Percentiles rank a stretch among this genome's conserved stretches.
phyloP scores from a whole-genome alignment of 2,113 vertebrate genomes.

The Coptodon bakossiorum region DNA sequence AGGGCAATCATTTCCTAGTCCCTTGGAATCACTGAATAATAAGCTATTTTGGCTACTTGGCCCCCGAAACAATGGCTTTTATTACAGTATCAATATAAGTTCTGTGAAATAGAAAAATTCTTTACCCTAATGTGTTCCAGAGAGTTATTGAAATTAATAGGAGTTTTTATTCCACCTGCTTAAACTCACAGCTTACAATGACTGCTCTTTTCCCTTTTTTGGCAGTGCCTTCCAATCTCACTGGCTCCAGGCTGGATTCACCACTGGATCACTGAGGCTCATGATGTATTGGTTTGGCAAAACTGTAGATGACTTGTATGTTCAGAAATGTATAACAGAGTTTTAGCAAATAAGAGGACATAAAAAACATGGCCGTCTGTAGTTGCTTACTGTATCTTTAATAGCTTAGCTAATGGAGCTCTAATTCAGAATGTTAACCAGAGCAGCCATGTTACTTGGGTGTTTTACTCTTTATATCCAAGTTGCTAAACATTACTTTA shows the following conservation, averaged over 20 bases:
- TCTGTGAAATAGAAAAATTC: background rate
- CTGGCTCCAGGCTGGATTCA: background rate
- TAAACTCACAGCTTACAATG: background rate
- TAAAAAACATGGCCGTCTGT: background rate
- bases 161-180: constrained; percentile 2
- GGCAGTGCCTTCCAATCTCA: background rate
- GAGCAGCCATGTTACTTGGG: background rate
- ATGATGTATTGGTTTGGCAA: background rate
- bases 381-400: background rate
- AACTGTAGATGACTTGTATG: background rate
- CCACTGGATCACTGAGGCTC: background rate
- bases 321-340: background rate
- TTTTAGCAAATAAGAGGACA: background rate
- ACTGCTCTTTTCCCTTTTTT: background rate
- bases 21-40: background rate
- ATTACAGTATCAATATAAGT: background rate
- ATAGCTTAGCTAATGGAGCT: background rate
- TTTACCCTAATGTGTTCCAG: constrained; percentile 17
- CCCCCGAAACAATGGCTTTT: background rate
- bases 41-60: constrained; percentile 8
- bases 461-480: background rate
- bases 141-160: constrained; percentile 18
- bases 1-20: background rate
- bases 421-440: background rate
- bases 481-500: background rate